phyloP scores from a whole-genome alignment of 2,888 invertebrate genomes.

The Aphelenchoides bicaudatus region DNA sequence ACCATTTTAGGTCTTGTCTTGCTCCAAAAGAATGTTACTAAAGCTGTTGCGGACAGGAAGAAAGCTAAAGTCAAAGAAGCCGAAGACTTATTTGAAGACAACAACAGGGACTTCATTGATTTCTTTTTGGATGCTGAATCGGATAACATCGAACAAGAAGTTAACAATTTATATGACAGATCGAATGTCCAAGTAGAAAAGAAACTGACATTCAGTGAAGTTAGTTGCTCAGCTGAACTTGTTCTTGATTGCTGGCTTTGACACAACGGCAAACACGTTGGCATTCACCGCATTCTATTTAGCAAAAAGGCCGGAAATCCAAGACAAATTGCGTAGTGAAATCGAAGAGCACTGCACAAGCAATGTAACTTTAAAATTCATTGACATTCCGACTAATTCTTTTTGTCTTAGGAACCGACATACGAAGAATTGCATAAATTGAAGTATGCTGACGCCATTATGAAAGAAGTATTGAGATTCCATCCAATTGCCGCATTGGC shows the following conservation, averaged over 20 bases:
- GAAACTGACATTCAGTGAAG: constrained; percentile 40
- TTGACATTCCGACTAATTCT: too few relatives aligned
- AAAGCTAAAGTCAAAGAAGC: background rate
- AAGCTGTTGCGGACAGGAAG: constrained; percentile 2
- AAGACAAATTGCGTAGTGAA: constrained; percentile 51
- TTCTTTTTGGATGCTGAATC: constrained; percentile 44
- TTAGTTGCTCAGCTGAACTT: constrained; percentile 40
- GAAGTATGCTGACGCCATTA: constrained; percentile 19
- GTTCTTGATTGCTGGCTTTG: constrained; percentile 48
- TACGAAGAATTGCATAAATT: constrained; percentile 26
- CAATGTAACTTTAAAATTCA: constrained; percentile 33
- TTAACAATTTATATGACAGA: constrained; percentile 10
- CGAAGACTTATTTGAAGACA: constrained; percentile 17
- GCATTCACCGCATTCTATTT: constrained; percentile 63
- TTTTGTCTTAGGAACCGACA: constrained; percentile 1
- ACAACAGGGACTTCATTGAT: constrained; percentile 48
- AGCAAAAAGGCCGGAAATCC: constrained; percentile 62
- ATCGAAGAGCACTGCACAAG: constrained; percentile 47
- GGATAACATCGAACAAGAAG: constrained; percentile 19
- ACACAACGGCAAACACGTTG: constrained; percentile 65
- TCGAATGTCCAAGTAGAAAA: constrained; percentile 18
- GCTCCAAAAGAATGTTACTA: background rate
- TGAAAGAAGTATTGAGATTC: constrained; percentile 27
- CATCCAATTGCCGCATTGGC: constrained; percentile 22
- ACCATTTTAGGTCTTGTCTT: background rate